Base-by-base conservation (phyloP, 2,797 vertebrate species). In the Girardinus metallicus region DNA sequence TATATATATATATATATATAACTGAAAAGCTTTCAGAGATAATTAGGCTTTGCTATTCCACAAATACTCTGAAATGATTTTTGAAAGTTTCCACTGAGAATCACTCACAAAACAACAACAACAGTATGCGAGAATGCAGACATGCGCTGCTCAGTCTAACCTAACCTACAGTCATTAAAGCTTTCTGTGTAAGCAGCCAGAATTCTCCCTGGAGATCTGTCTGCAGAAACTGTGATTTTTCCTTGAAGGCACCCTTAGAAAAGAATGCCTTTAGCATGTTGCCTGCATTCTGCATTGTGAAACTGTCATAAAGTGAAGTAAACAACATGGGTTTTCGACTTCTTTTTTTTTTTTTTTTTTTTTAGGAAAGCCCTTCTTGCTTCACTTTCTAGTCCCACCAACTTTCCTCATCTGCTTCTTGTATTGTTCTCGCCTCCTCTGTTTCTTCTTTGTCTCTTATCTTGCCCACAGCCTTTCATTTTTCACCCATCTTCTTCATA, bases 191-290 rank as follows among this genome's bases (percentile, higher is more conserved):
- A 80, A 83, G 75, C 82, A 84, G 71, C 43, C 60, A 21, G 75
- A 81, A 55, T 46, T 47, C 71, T 89, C 85, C 81, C 72, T 8
- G 31, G 73, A 86, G 89, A 88, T 85, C 74, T 74, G 80, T 74
- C 85, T 89, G 70, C 87, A 92, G 90, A 91, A 90, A 89, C 93
- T 91, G 87, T 91, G 88, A 90, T 91, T 79, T 89, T 88, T 75
- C 81, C 81, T 88, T 87, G 64, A 84, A 84, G 76, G 82, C 74
- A 74, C 78, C 78, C 88, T 90, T 82, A 81, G 79, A 84, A 83
- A n/a, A 57, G 72, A 72, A 80, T 83, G 82, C 71, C 83, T 86
- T 82, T 76, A 89, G 86, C 64, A 66, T 73, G 62, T 70, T 80
- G 78, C 36, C 79, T 82, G 64, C 43, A 82, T 82, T 87, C 79